Conservation (phyloP, 2,888 invertebrate genomes). For the Muscina levida region DNA sequence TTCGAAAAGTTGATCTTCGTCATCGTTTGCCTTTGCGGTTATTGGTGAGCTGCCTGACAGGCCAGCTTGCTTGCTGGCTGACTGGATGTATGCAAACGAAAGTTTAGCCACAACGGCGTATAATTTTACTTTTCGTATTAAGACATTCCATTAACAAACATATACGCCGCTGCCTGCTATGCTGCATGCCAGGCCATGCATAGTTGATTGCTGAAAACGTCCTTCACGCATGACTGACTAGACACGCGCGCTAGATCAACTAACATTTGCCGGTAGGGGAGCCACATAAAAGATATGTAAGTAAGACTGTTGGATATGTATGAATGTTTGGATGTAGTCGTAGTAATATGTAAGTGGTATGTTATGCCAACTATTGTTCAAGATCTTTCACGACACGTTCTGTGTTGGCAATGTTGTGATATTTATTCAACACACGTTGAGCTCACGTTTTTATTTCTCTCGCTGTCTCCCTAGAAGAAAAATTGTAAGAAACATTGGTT, state of each 20-base stretch:
- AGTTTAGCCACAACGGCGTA: slow-evolving; percentile 50
- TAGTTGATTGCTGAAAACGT: slow-evolving; percentile 68
- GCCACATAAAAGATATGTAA: too few relatives aligned
- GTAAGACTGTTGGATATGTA: not conserved
- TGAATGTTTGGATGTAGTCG: too few relatives aligned
- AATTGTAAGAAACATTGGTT: too few relatives aligned
- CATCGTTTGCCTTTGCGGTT: slow-evolving; percentile 28
- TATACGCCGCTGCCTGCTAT: slow-evolving; percentile 6
- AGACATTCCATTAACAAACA: slow-evolving; percentile 7
- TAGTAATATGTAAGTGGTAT: not conserved
- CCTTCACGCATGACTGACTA: slow-evolving; percentile 75
- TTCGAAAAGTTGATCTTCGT: slow-evolving; percentile 36
- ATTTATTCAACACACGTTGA: too few relatives aligned
- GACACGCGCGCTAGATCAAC: slow-evolving; percentile 54
- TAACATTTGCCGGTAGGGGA: not conserved
- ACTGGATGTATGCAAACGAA: slow-evolving; percentile 55
- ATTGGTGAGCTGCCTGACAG: slow-evolving; percentile 43
- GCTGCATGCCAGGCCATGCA: slow-evolving; percentile 7
- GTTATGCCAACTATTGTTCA: not conserved
- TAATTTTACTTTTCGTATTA: slow-evolving; percentile 15
- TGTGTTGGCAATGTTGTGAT: too few relatives aligned
- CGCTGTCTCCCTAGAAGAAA: not conserved
- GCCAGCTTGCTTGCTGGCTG: too few relatives aligned
- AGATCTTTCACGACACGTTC: not conserved
- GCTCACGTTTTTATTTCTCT: not conserved